phyloP scores from a whole-genome alignment of 2,113 vertebrate species.

The Chaetorhynchus papuensis region DNA sequence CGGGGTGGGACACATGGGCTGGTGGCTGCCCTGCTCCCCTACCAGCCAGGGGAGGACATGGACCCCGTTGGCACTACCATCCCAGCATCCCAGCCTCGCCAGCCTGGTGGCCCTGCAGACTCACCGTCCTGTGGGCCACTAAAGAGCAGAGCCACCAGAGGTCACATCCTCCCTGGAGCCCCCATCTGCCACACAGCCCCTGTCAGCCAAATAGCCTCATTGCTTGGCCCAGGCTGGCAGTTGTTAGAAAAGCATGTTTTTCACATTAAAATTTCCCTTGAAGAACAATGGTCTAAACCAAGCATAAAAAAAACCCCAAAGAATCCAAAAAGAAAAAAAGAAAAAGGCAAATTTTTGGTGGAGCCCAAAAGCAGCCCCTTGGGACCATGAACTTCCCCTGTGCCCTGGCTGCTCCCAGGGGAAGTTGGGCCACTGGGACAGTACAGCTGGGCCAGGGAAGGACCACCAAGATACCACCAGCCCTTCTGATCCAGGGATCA shows the following conservation, averaged over 20 bases:
- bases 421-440: neutral
- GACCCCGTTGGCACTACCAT: too few relatives aligned
- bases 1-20: neutral
- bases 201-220: neutral
- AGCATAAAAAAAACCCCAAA: neutral
- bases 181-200: neutral
- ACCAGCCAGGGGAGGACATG: accelerated
- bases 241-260: slow-evolving; percentile 47
- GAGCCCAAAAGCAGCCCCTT: neutral
- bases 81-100: accelerated
- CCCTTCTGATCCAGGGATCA: neutral
- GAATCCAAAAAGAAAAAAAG: neutral
- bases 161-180: neutral
- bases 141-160: neutral
- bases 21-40: neutral
- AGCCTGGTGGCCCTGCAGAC: neutral
- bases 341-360: slow-evolving; percentile 3
- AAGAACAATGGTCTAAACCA: slow-evolving; percentile 53
- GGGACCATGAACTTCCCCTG: neutral
- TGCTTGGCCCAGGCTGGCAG: neutral
- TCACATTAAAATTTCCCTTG: slow-evolving; percentile 50
- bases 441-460: neutral
- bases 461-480: neutral
- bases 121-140: neutral
- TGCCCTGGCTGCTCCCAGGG: neutral